These are phyloP conservation scores for Tenthredo scrophulariae DNA, from an alignment of 2,888 invertebrate genomes.

Conservation along the genomic window DNA sequence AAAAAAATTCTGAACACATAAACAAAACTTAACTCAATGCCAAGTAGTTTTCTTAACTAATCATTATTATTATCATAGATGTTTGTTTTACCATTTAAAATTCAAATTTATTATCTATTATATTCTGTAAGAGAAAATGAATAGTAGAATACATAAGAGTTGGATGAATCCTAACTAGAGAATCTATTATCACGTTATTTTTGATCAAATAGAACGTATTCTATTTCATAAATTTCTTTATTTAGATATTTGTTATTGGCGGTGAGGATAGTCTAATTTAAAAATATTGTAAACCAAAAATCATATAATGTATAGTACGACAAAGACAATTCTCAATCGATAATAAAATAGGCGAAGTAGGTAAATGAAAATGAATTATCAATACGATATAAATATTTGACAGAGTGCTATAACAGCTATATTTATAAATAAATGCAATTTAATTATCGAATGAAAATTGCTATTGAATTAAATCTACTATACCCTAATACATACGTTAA, in stretches of 20 bases:
- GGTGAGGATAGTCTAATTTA: neutral
- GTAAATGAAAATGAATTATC: neutral
- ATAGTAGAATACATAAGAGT: neutral
- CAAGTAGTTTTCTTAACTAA: neutral
- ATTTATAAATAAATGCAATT: neutral
- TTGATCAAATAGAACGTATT: neutral
- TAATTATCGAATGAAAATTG: constrained; percentile 11
- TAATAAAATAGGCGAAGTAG: neutral
- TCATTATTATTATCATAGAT: neutral
- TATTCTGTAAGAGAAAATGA: neutral
- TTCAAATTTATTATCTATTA: neutral
- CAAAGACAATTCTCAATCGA: constrained; percentile 23
- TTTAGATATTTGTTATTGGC: neutral
- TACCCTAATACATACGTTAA: neutral
- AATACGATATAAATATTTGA: neutral
- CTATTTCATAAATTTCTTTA: neutral
- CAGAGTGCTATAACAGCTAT: neutral
- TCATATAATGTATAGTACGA: neutral
- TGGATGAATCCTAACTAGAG: neutral
- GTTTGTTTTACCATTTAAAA: neutral
- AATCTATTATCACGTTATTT: neutral
- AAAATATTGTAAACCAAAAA: neutral
- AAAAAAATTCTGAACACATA: neutral
- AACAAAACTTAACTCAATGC: neutral
- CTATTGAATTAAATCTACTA: neutral